Conservation (phyloP, 2,888 invertebrate species). For the Harmothoe impar region DNA sequence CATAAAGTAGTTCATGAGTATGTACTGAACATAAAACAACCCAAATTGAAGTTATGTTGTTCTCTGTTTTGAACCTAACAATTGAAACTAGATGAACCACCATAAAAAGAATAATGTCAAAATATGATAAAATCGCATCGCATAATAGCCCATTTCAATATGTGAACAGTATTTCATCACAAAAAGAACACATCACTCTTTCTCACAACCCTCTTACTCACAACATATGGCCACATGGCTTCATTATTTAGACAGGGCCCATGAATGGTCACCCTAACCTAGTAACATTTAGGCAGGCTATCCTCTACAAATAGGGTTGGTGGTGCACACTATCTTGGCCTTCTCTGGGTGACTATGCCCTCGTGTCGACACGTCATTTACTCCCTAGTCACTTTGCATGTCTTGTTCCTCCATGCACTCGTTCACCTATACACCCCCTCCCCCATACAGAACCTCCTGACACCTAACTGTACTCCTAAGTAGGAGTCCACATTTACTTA, state of each 20-base stretch:
- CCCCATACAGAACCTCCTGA: not conserved
- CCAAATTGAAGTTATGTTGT: too few species aligned
- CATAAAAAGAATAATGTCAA: too few species aligned
- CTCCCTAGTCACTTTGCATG: slow-evolving; percentile 11
- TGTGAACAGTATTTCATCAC: too few species aligned
- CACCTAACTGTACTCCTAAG: slow-evolving; percentile 23
- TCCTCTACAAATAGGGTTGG: slow-evolving; percentile 15
- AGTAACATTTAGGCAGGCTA: slow-evolving; percentile 41
- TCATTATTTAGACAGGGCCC: not conserved
- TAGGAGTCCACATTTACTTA: slow-evolving; percentile 31
- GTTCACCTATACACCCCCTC: slow-evolving; percentile 6
- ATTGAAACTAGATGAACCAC: too few species aligned
- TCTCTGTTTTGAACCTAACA: too few species aligned
- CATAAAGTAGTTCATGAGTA: too few species aligned
- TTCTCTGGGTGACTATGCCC: not conserved
- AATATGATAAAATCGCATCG: too few species aligned
- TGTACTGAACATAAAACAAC: too few species aligned
- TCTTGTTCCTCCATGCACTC: slow-evolving; percentile 6
- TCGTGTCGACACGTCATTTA: slow-evolving; percentile 30
- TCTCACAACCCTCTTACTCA: too few species aligned
- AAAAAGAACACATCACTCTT: too few species aligned
- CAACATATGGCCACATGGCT: too few species aligned
- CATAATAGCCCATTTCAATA: too few species aligned
- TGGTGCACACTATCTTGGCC: slow-evolving; percentile 38
- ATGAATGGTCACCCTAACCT: slow-evolving; percentile 2